A percentile compares a stretch with the other conserved stretches of the same genome.
Conservation (phyloP, 2,113 vertebrate genomes). For the Lynx canadensis region DNA sequence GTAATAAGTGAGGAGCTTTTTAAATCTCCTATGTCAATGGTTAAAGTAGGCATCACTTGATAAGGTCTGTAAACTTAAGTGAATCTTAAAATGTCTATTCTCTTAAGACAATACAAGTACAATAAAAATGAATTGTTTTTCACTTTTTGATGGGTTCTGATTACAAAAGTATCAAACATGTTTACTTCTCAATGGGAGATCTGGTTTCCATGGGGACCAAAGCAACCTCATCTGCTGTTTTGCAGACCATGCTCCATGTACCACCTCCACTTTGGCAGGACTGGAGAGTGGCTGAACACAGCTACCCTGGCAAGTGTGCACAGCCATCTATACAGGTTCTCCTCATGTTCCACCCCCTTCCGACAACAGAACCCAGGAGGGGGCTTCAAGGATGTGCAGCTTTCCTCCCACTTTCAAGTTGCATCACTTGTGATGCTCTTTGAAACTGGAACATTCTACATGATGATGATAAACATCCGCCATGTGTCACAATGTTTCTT, state of each 20-base stretch:
- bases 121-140: conserved; percentile 63
- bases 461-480: conserved; percentile 81
- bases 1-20: not conserved
- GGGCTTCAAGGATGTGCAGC: conserved; percentile 70
- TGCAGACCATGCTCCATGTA: conserved; percentile 40
- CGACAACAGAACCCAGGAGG: conserved; percentile 73
- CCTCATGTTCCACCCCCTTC: conserved; percentile 26
- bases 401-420: conserved; percentile 82
- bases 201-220: conserved; percentile 83
- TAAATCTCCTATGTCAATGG: not conserved
- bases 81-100: conserved; percentile 29
- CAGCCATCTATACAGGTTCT: conserved; percentile 73
- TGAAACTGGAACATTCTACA: conserved; percentile 80
- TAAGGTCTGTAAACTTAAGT: not conserved
- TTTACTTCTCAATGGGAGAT: conserved; percentile 68
- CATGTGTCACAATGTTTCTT: conserved; percentile 83
- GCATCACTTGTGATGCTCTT: conserved; percentile 74
- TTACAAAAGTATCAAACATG: conserved; percentile 75
- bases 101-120: conserved; percentile 64
- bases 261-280: conserved; percentile 80
- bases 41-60: not conserved
- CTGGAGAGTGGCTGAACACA: conserved; percentile 55
- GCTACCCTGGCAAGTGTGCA: conserved; percentile 67
- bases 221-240: conserved; percentile 83
- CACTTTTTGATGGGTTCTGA: conserved; percentile 61